A percentile compares a stretch with the other conserved stretches of the same genome.
phyloP scores from a whole-genome alignment of 2,797 vertebrate genomes.

The Hydrocynus forskahlii region DNA sequence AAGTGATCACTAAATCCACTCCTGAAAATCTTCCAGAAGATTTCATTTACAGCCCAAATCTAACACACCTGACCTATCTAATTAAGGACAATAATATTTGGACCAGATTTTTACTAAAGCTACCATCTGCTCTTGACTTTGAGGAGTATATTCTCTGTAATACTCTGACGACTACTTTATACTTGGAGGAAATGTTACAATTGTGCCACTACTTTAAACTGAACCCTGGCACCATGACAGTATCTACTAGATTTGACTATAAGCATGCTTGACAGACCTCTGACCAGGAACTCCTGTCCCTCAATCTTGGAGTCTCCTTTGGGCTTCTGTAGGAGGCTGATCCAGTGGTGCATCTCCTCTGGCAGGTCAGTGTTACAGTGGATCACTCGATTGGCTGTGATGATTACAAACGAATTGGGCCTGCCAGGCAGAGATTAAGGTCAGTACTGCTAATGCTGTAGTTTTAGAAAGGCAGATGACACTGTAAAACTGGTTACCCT shows the following conservation, averaged over 20 bases:
- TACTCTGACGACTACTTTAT: no score
- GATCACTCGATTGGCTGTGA: constrained; percentile 86
- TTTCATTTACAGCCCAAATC: no score
- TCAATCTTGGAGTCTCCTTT: constrained; percentile 83
- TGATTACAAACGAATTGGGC: constrained; percentile 87
- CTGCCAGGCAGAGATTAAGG: constrained; percentile 57
- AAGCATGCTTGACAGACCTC: constrained; percentile 68
- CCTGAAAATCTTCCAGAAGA: no score
- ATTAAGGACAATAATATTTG: no score
- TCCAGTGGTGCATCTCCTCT: constrained; percentile 90
- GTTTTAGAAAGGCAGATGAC: not conserved
- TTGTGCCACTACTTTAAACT: no score
- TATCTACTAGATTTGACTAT: not conserved
- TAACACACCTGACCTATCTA: no score
- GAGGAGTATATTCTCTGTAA: no score
- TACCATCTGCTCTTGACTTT: no score
- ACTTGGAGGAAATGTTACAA: no score
- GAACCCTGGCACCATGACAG: no score
- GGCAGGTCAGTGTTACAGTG: constrained; percentile 87
- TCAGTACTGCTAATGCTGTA: not conserved
- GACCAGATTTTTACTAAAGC: no score
- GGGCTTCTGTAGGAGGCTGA: constrained; percentile 85
- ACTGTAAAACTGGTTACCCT: not conserved
- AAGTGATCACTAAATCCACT: no score
- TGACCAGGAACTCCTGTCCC: constrained; percentile 84